A percentile compares a stretch with the other conserved stretches of the same genome.
Evolutionary conservation across 1,140 invertebrate species (phyloP).

Genomic region (Drosophila pruinosa): DNA sequence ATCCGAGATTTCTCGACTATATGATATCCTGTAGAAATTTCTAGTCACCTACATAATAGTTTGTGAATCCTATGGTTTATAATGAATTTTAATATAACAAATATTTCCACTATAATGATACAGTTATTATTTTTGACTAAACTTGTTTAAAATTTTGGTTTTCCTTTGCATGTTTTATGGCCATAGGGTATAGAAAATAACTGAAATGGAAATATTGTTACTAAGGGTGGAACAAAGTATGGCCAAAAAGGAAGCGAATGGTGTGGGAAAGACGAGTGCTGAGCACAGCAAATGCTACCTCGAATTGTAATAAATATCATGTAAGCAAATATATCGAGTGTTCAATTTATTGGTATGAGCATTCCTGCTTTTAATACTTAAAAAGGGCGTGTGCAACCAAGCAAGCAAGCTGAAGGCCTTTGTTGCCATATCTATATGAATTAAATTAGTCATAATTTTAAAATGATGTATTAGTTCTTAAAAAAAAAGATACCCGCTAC

Average conservation of each 20-base stretch:
- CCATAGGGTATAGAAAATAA: slow-evolving; percentile 19
- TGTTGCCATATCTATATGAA: too few relatives aligned
- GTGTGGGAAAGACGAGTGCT: slow-evolving; percentile 12
- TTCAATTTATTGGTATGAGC: slow-evolving; percentile 26
- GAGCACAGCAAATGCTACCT: slow-evolving; percentile 25
- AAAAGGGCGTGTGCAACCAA: too few relatives aligned
- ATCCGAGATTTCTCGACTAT: neutral
- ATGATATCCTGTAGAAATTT: neutral
- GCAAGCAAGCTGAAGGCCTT: too few relatives aligned
- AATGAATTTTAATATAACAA: neutral
- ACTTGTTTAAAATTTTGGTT: too few relatives aligned
- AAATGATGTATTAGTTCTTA: too few relatives aligned
- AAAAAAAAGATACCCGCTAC: too few relatives aligned
- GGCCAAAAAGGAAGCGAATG: neutral
- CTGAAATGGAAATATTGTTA: slow-evolving; percentile 27
- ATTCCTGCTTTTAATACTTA: too few relatives aligned
- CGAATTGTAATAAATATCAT: slow-evolving; percentile 39
- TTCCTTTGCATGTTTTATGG: neutral
- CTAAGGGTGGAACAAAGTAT: slow-evolving; percentile 20
- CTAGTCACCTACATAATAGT: neutral
- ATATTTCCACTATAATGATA: neutral
- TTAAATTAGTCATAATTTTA: too few relatives aligned
- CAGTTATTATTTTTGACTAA: too few relatives aligned
- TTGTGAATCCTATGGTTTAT: neutral
- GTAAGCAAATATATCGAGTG: slow-evolving; percentile 31